Evolutionary conservation across 2,797 vertebrate genomes (phyloP).

Genomic region (Pipistrellus nathusii): DNA sequence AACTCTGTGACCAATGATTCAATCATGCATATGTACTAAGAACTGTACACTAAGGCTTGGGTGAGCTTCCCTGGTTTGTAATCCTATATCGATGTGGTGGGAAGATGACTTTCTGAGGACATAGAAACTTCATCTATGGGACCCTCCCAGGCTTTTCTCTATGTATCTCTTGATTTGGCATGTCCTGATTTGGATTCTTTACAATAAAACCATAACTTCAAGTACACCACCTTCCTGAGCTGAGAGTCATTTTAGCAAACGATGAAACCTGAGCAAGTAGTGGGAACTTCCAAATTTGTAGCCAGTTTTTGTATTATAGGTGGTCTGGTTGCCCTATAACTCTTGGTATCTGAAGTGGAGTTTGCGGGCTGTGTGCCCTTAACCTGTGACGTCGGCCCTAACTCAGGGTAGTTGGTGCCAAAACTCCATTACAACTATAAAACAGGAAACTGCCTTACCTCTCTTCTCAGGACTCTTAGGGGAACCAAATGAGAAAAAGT

Average conservation of each 20-base stretch:
- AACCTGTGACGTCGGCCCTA: not conserved
- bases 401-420: not conserved
- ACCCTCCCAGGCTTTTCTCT: not conserved
- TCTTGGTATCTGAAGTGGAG: not conserved
- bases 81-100: not conserved
- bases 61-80: not conserved
- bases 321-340: not conserved
- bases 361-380: not conserved
- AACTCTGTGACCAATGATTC: not conserved
- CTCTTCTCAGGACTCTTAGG: not conserved
- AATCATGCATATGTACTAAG: not conserved
- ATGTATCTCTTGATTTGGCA: not conserved
- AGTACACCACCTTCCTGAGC: not conserved
- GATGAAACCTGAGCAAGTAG: not conserved
- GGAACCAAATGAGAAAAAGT: not conserved
- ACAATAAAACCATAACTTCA: not conserved
- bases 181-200: not conserved
- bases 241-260: slow-evolving; percentile 1
- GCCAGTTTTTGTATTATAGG: not conserved
- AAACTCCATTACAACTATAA: not conserved
- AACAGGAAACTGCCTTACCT: not conserved
- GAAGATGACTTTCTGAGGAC: not conserved
- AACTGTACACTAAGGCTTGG: not conserved
- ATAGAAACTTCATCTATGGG: not conserved
- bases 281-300: not conserved